phyloP scores from a whole-genome alignment of 1,140 invertebrate species.

The Caenorhabditis inopinata region DNA sequence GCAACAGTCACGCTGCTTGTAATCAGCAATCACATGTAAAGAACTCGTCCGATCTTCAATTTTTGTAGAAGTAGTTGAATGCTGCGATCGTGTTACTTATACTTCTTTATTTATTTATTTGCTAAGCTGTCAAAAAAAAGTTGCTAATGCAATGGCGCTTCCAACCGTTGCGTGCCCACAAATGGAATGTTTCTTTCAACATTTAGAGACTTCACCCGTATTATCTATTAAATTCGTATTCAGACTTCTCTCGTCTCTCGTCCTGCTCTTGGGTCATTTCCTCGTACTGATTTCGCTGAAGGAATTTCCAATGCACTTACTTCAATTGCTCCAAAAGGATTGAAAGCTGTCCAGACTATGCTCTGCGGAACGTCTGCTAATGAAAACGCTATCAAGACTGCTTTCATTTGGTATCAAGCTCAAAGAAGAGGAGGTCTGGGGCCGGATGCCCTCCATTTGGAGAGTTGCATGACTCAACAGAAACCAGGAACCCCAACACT shows the following conservation, averaged over 20 bases:
- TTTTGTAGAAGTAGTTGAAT: no score
- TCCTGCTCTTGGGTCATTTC: slow-evolving; percentile 62
- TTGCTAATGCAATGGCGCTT: no score
- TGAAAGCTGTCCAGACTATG: slow-evolving; percentile 62
- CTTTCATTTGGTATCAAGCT: slow-evolving; percentile 57
- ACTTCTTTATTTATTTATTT: no score
- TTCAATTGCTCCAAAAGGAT: slow-evolving; percentile 59
- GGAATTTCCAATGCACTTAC: slow-evolving; percentile 51
- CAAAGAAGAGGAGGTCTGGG: slow-evolving; percentile 41
- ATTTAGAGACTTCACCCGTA: no score
- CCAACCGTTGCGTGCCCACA: no score
- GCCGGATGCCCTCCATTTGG: slow-evolving; percentile 52
- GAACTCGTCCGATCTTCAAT: no score
- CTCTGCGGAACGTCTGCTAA: slow-evolving; percentile 62
- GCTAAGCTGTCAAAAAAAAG: no score
- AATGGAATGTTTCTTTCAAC: no score
- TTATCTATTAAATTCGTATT: slow-evolving; percentile 6
- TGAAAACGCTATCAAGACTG: slow-evolving; percentile 64
- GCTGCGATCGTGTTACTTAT: no score
- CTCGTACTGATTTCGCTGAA: slow-evolving; percentile 58
- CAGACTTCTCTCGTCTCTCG: slow-evolving; percentile 61
- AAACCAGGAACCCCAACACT: slow-evolving; percentile 71
- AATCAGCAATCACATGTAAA: no score
- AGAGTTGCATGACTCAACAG: slow-evolving; percentile 61
- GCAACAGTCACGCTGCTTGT: no score